Evolutionary conservation across 2,797 vertebrate species (phyloP).

Genomic region (Onychomys arenicola): DNA sequence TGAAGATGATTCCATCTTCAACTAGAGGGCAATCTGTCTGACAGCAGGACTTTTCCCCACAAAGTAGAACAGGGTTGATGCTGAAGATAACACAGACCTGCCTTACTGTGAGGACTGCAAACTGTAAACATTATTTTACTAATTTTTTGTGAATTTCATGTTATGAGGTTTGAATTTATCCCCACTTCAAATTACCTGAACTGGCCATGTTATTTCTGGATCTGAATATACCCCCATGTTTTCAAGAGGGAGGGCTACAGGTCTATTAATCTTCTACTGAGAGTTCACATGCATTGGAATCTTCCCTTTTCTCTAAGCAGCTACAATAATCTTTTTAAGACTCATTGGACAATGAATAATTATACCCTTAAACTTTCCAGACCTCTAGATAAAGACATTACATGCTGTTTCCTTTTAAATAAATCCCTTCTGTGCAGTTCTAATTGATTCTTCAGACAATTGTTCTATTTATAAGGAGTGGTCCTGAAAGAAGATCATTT

Average conservation of each 20-base stretch:
- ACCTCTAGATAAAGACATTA: conserved; percentile 26
- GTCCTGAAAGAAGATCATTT: not conserved
- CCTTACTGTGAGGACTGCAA: not conserved
- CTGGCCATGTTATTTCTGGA: not conserved
- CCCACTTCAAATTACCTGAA: not conserved
- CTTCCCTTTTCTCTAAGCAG: not conserved
- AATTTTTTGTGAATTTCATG: not conserved
- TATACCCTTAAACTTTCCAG: conserved; percentile 55
- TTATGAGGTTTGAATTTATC: not conserved
- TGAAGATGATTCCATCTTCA: not conserved
- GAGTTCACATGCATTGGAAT: not conserved
- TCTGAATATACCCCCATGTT: not conserved
- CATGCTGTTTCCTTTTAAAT: not conserved
- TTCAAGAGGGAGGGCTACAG: conserved; percentile 25
- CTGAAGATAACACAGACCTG: not conserved
- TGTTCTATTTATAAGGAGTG: conserved; percentile 44
- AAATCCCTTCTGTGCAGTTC: not conserved
- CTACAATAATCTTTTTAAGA: conserved; percentile 41
- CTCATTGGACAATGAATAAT: conserved; percentile 56
- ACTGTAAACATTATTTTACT: not conserved
- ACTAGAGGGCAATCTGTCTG: not conserved
- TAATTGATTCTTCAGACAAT: not conserved
- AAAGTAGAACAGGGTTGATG: not conserved
- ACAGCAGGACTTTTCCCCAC: not conserved
- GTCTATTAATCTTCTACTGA: not conserved